Evolutionary conservation across 2,797 vertebrate species (phyloP).

Genomic region (Gadopsis marmoratus): DNA sequence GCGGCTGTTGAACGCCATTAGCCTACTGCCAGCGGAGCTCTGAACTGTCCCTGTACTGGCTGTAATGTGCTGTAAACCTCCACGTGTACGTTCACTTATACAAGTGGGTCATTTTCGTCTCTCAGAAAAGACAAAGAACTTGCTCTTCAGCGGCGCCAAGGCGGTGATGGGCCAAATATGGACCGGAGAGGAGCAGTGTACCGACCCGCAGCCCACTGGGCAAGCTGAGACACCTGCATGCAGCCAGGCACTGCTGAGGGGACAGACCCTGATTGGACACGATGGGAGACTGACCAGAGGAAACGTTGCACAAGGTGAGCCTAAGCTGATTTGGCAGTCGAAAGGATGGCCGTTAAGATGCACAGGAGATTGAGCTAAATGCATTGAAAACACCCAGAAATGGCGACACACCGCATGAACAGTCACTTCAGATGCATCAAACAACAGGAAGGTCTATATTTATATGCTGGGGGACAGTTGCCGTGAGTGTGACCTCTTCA

Average conservation of each 20-base stretch:
- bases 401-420: background rate
- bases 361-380: background rate
- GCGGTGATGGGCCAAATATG: slow-evolving; percentile 80
- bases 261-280: slow-evolving; percentile 84
- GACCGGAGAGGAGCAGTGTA: slow-evolving; percentile 67
- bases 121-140: slow-evolving; percentile 83
- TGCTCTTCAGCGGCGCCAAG: slow-evolving; percentile 85
- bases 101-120: background rate
- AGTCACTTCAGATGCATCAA: background rate
- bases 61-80: background rate
- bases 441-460: background rate
- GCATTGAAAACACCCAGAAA: background rate
- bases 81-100: background rate
- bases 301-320: slow-evolving; percentile 68
- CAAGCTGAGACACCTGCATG: slow-evolving; percentile 12
- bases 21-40: background rate
- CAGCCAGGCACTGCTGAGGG: slow-evolving; percentile 77
- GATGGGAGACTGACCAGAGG: slow-evolving; percentile 81
- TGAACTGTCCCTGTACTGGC: too few relatives aligned
- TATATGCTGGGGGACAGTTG: too few relatives aligned
- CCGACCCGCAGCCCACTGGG: slow-evolving; percentile 23
- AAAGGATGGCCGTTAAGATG: background rate
- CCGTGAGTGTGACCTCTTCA: too few relatives aligned
- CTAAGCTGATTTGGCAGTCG: background rate
- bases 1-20: background rate